Conservation (phyloP, 2,113 vertebrate genomes). For the Amphiprion ocellaris region DNA sequence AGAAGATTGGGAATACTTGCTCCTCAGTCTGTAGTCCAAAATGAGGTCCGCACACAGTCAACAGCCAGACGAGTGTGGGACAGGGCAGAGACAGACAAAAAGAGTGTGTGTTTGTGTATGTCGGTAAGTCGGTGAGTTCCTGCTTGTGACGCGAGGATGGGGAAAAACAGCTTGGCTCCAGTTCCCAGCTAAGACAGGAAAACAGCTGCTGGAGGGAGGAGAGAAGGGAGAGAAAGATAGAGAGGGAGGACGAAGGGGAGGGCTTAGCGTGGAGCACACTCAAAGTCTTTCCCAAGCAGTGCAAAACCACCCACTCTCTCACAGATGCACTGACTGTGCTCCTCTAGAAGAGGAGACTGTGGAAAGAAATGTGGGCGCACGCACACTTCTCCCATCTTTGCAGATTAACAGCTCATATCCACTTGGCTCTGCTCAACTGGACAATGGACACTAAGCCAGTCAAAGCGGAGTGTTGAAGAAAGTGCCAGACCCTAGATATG, state of each 20-base stretch:
- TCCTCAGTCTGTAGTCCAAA: slow-evolving; percentile 53
- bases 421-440: slow-evolving; percentile 2
- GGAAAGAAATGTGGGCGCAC: slow-evolving; percentile 6
- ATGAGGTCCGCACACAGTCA: slow-evolving; percentile 55
- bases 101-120: slow-evolving; percentile 12
- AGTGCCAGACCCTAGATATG: neutral
- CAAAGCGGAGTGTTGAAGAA: too few relatives aligned
- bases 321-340: slow-evolving; percentile 27
- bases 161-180: slow-evolving; percentile 60
- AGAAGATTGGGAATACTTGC: slow-evolving; percentile 57
- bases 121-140: slow-evolving; percentile 63
- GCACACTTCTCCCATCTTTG: slow-evolving; percentile 4
- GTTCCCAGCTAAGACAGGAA: slow-evolving; percentile 72
- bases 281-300: slow-evolving; percentile 54
- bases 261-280: slow-evolving; percentile 24
- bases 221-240: slow-evolving; percentile 4
- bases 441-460: neutral
- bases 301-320: slow-evolving; percentile 42
- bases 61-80: slow-evolving; percentile 57
- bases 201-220: slow-evolving; percentile 71
- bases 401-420: slow-evolving; percentile 29
- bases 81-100: slow-evolving; percentile 28
- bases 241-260: slow-evolving; percentile 23
- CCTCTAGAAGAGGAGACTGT: slow-evolving; percentile 8
- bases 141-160: slow-evolving; percentile 61